Conservation (phyloP, 2,797 vertebrate genomes). For the Thaleichthys pacificus region DNA sequence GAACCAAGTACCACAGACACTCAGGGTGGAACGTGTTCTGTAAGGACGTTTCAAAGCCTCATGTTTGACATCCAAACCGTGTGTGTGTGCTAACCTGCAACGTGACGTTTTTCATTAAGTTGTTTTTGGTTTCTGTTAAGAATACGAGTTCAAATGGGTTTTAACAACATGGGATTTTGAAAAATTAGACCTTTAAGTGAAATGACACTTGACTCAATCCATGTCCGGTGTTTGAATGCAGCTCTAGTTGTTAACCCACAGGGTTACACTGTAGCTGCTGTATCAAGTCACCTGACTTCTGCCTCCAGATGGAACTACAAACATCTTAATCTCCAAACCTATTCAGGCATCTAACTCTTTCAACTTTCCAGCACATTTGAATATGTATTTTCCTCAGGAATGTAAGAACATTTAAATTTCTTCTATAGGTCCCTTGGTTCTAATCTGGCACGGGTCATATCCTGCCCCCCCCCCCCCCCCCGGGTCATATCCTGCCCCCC, state of each 20-base stretch:
- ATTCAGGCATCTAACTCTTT: neutral
- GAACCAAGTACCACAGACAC: neutral
- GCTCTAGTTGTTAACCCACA: too few species aligned
- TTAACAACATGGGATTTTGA: neutral
- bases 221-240: neutral
- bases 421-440: too few species aligned
- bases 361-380: neutral
- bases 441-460: too few species aligned
- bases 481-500: too few species aligned
- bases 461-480: too few species aligned
- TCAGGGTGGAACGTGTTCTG: neutral
- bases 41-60: neutral
- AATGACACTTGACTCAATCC: neutral
- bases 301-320: too few species aligned
- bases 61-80: constrained; percentile 3
- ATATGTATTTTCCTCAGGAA: neutral
- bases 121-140: neutral
- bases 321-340: neutral
- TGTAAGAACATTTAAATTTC: neutral
- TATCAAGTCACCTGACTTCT: too few species aligned
- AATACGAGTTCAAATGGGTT: neutral
- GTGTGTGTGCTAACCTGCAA: too few species aligned
- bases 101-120: too few species aligned
- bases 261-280: too few species aligned
- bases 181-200: neutral